A percentile compares a stretch with the other conserved stretches of the same genome.
Conservation (phyloP, 1,140 invertebrate species). For the Drosophila nasuta region DNA sequence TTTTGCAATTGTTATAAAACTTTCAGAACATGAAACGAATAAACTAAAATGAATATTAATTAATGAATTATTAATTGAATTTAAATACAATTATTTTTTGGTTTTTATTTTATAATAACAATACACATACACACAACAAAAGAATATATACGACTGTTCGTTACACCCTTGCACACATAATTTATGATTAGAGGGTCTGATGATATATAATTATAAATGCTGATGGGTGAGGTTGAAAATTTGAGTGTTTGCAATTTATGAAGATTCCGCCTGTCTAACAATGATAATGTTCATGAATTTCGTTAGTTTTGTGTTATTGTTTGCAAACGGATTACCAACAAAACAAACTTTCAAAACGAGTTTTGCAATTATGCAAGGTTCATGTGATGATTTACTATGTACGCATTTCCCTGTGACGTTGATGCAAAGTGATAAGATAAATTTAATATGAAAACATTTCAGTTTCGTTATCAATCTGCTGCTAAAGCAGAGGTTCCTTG, state of each 20-base stretch:
- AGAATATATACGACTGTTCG: too few species aligned
- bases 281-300: background rate
- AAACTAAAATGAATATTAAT: too few species aligned
- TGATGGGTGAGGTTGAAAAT: background rate
- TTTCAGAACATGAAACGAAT: too few species aligned
- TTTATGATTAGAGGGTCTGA: background rate
- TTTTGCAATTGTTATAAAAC: too few species aligned
- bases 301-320: slow-evolving; percentile 2
- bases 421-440: slow-evolving; percentile 35
- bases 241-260: slow-evolving; percentile 5
- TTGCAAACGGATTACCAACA: background rate
- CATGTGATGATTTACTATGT: slow-evolving; percentile 22
- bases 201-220: background rate
- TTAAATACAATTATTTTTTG: too few species aligned
- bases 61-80: too few species aligned
- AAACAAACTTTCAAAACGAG: background rate
- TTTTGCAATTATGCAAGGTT: slow-evolving; percentile 20
- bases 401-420: slow-evolving; percentile 19
- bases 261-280: background rate
- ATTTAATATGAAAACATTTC: background rate
- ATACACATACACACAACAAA: too few species aligned
- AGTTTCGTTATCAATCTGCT: slow-evolving; percentile 5
- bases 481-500: background rate
- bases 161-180: background rate
- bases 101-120: too few species aligned